Evolutionary conservation across 2,888 invertebrate genomes (phyloP).

Genomic region (Cheiracanthium punctorium): DNA sequence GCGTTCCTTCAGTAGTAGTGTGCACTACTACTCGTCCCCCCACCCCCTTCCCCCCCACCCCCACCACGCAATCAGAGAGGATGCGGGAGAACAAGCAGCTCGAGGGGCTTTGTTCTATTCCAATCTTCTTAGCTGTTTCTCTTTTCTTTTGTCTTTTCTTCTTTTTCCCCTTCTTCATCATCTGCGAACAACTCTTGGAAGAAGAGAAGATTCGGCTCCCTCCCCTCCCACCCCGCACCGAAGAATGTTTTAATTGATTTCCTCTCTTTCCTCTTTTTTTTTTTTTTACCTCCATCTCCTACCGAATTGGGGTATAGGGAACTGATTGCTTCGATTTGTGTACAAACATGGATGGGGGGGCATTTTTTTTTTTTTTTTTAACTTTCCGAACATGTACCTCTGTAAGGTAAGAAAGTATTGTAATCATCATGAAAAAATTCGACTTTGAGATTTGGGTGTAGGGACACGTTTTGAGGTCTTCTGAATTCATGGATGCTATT

Average conservation of each 20-base stretch:
- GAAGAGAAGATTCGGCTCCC: neutral
- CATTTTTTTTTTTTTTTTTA: too few species aligned
- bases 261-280: neutral
- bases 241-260: conserved; percentile 15
- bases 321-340: conserved; percentile 15
- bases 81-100: neutral
- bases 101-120: conserved; percentile 12
- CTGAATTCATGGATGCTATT: too few species aligned
- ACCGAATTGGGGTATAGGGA: conserved; percentile 4
- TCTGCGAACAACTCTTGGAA: neutral
- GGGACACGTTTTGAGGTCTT: too few species aligned
- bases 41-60: neutral
- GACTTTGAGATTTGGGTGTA: too few species aligned
- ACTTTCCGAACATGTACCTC: too few species aligned
- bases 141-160: neutral
- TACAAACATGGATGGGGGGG: conserved; percentile 11
- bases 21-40: too few species aligned
- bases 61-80: neutral
- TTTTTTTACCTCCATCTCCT: too few species aligned
- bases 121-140: neutral
- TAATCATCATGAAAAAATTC: too few species aligned
- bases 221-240: neutral
- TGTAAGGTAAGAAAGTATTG: too few species aligned
- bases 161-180: neutral
- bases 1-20: too few species aligned